Base-by-base conservation (phyloP, 2,113 vertebrate species). In the Clarias magur region DNA sequence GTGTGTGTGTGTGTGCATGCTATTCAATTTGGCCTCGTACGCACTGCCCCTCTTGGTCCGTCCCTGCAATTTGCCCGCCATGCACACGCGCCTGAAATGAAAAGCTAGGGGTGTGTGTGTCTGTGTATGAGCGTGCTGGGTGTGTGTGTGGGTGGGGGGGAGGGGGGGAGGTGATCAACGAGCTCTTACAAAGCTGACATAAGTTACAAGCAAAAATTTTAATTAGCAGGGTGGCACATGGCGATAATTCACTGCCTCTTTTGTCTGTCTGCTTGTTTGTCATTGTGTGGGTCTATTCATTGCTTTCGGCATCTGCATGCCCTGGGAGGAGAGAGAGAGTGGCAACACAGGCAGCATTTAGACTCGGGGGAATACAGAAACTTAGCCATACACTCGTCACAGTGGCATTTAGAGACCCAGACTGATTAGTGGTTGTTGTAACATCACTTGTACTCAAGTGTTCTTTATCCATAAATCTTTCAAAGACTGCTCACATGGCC, bases 201-300 rank as follows among this genome's bases (percentile, higher is more conserved):
- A 97, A 97, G 96, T 98, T 98, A 99, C 97, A 98, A 98, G 97
- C 96, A 96, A 97, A 90, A 97, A 97, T 98, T 99, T 99, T 99
- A 99, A 99, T 99, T 99, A 99, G 96, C 95, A 95, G 93, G 97
- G 97, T 96, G 96, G 94, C 93, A 96, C 95, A 96, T 93, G 90
- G 95, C 92, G 95, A 96, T 97, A 97, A 98, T 97, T 98, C 96
- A 97, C 96, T 94, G 94, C 94, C 95, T 91, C 94, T 91, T 96
- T 96, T 96, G 96, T 95, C 92, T 94, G 94, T 93, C 91, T 92
- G 93, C 94, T 95, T 94, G 94, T 94, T 87, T 92, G 88, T 93
- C 92, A 96, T 95, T 96, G 94, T 96, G 92, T 85, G 92, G 87
- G 82, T 94, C 95, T 93, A 93, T 95, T 95, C 93, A 94, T 88